These are phyloP conservation scores for Mya arenaria DNA, from an alignment of 1,140 invertebrate species.

Conservation along the genomic window DNA sequence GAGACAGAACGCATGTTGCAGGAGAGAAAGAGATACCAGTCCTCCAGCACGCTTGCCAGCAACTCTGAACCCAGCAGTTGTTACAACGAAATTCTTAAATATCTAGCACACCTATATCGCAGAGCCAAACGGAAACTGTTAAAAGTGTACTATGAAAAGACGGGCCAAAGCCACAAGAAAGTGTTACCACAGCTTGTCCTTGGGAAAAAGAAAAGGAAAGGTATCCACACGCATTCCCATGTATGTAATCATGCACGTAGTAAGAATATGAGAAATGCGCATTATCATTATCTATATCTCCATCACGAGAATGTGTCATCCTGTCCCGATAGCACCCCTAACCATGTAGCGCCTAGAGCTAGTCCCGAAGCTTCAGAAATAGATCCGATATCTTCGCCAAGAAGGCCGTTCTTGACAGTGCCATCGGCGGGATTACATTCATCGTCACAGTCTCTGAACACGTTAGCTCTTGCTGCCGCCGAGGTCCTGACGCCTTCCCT, in stretches of 20 bases:
- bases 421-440: conserved; percentile 73
- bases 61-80: conserved; percentile 80
- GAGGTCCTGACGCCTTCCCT: conserved; percentile 69
- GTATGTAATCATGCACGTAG: conserved; percentile 48
- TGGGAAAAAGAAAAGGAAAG: conserved; percentile 75
- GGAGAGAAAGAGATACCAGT: conserved; percentile 96
- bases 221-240: conserved; percentile 59
- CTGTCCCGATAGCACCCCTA: conserved; percentile 33
- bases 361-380: conserved; percentile 86
- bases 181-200: conserved; percentile 74
- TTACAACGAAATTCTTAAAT: conserved; percentile 94
- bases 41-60: conserved; percentile 91
- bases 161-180: conserved; percentile 74
- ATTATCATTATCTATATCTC: conserved; percentile 59
- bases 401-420: conserved; percentile 81
- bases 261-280: conserved; percentile 45
- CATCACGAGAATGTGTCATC: conserved; percentile 48
- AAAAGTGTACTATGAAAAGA: conserved; percentile 70
- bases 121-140: conserved; percentile 86
- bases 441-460: conserved; percentile 76
- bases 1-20: conserved; percentile 99
- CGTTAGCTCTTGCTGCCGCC: conserved; percentile 66
- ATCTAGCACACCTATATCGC: conserved; percentile 95
- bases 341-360: conserved; percentile 81
- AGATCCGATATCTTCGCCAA: conserved; percentile 82